Evolutionary conservation across 1,140 invertebrate species (phyloP), one percentile per base, ranked within the genome.

Genomic region (Pogonomyrmex californicus): DNA sequence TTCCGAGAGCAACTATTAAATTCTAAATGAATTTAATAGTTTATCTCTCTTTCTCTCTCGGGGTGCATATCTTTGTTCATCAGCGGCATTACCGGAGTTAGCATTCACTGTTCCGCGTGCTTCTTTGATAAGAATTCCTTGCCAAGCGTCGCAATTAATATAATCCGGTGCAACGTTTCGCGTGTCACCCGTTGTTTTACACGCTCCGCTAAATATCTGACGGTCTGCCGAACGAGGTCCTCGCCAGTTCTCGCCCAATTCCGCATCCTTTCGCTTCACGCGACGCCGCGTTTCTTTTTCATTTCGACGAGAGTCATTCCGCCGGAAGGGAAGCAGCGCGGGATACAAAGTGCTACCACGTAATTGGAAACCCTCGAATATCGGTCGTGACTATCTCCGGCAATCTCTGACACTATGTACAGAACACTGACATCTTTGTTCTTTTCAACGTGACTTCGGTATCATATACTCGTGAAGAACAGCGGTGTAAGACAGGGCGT

Each of bases 281-380:
- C 91, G 73, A 89, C 87, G 78, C 66, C 88, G 91, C 89, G 86
- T 91, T 90, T 91, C 91, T 92, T 91, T 92, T 90, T 91, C 91
- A 92, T 92, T 89, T 87, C 79, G 91, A 92, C 90, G 86, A 88
- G 87, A 86, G 85, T 87, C 88, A 91, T 90, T 85, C 85, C 88
- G 76, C 62, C 62, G 78, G 82, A 90, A 87, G 68, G 85, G 88
- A 73, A 89, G 81, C 62, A 62, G 47, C 82, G 68, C 82, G 62
- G 83, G 79, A 83, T 85, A 91, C 87, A 91, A 89, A 91, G 89
- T 86, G 89, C 78, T 86, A 65, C 71, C 71, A 63, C 90, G 85
- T 91, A 91, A 91, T 91, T 91, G 78, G 90, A 91, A 91, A 91
- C 83, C 89, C 79, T 91, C 87, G 90, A 90, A 88, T 85, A 85